Percentiles rank a stretch among this genome's conserved stretches.
phyloP scores from a whole-genome alignment of 2,113 vertebrate species.

The Atrichornis clamosus region DNA sequence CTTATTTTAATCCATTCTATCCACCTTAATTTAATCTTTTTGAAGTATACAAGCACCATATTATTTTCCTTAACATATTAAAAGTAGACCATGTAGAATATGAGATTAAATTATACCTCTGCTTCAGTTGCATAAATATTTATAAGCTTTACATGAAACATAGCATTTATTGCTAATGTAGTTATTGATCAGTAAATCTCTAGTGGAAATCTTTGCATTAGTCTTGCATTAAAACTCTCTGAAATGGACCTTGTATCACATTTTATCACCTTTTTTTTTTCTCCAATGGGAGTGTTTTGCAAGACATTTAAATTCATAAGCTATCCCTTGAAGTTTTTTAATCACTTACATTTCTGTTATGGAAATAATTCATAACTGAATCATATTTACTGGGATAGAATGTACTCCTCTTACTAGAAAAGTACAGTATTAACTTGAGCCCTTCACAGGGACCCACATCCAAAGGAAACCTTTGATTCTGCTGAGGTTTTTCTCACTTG shows the following conservation, averaged over 20 bases:
- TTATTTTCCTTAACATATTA: neutral
- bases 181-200: slow-evolving; percentile 32
- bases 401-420: neutral
- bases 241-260: slow-evolving; percentile 7
- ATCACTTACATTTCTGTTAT: slow-evolving; percentile 22
- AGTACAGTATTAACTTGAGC: neutral
- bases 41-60: neutral
- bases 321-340: slow-evolving; percentile 12
- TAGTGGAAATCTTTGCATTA: neutral
- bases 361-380: slow-evolving; percentile 33
- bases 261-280: neutral
- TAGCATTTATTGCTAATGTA: neutral
- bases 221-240: neutral
- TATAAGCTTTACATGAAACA: slow-evolving; percentile 23
- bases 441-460: neutral
- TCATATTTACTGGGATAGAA: neutral
- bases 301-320: slow-evolving; percentile 37
- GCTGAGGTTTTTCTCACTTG: neutral
- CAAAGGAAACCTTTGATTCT: neutral
- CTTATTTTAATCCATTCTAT: neutral
- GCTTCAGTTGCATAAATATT: slow-evolving; percentile 13
- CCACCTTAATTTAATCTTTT: neutral
- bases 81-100: neutral
- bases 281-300: neutral
- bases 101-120: neutral